phyloP scores from a whole-genome alignment of 2,888 invertebrate species.

The Invenusta paracnida region DNA sequence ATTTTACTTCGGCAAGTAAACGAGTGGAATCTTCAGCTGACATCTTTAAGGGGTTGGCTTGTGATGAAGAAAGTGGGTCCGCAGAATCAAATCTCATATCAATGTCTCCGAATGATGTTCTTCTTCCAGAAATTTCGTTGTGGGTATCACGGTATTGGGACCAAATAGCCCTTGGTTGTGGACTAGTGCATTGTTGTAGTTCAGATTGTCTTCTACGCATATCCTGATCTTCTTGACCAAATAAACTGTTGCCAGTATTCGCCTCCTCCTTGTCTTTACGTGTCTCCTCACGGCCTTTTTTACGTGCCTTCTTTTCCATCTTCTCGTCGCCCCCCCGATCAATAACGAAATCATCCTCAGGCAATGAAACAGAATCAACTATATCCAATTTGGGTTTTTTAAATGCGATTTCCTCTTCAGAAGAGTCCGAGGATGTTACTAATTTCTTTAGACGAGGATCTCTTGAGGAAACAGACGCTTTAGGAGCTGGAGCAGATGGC shows the following conservation, averaged over 20 bases:
- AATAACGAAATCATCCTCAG: conserved; percentile 9
- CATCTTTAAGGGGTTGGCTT: not conserved
- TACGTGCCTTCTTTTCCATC: conserved; percentile 8
- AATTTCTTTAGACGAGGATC: not conserved
- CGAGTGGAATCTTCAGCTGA: not conserved
- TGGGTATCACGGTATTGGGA: not conserved
- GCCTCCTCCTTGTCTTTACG: not conserved
- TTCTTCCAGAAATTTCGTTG: not conserved
- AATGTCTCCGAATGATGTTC: not conserved
- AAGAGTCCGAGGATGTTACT: not conserved
- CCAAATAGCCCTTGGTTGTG: conserved; percentile 2
- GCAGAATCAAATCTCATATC: not conserved
- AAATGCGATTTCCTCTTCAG: not conserved
- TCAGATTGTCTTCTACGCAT: conserved; percentile 8
- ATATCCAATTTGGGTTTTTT: not conserved
- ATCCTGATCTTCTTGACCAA: conserved; percentile 25
- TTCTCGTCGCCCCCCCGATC: conserved; percentile 9
- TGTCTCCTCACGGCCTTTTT: conserved; percentile 9
- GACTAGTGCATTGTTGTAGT: not conserved
- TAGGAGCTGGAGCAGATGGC: not conserved
- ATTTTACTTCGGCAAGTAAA: not conserved
- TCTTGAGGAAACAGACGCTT: not conserved
- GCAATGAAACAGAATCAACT: not conserved
- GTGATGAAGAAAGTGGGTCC: not conserved
- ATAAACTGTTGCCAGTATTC: not conserved